Evolutionary conservation across 2,797 vertebrate genomes (phyloP), one percentile per base, ranked within the genome.

Genomic region (Nothura maculosa): DNA sequence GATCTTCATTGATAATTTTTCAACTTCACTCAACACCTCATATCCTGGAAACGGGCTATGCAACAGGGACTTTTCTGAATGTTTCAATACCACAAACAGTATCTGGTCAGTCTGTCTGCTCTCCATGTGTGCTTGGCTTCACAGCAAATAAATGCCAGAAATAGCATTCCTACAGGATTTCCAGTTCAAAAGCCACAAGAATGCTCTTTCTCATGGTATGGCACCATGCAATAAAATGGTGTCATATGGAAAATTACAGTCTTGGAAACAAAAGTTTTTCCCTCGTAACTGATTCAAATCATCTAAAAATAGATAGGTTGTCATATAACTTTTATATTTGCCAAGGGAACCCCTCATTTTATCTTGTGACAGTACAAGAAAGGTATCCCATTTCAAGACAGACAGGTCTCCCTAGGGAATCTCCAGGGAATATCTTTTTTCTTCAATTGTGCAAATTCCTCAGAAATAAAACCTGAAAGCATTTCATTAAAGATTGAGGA

Each of bases 181-280:
- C 94, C 94, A 97, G 96, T 94, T 85, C 96, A 94, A 93, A 98
- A 97, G 94, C 97, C 98, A 95, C 97, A 98, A 97, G 97, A 98
- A 98, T 97, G 94, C 82, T 96, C 95, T 94, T 96, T 96, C 96
- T 97, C 95, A 97, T 97, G 96, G 96, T 97, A 97, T 97, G 96
- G 97, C 97, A 97, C 89, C 8, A 6, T 93, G 94, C 96, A 97
- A 94, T 96, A 95, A 97, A 92, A 97, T 97, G 95, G 96, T 96
- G 77, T 98, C 97, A 98, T 98, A 95, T 97, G 97, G 98, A 98
- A 98, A 98, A 97, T 97, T 97, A 86, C 77, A 92, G 95, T 94
- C 97, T 97, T 97, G 95, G 96, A 98, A 96, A 97, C 84, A 94
- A 97, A 96, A 84, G 90, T 84, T 97, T 87, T 94, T 94, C 87